Base-by-base conservation (phyloP, 2,797 vertebrate species). In the Parauchenoglanis ngamensis region DNA sequence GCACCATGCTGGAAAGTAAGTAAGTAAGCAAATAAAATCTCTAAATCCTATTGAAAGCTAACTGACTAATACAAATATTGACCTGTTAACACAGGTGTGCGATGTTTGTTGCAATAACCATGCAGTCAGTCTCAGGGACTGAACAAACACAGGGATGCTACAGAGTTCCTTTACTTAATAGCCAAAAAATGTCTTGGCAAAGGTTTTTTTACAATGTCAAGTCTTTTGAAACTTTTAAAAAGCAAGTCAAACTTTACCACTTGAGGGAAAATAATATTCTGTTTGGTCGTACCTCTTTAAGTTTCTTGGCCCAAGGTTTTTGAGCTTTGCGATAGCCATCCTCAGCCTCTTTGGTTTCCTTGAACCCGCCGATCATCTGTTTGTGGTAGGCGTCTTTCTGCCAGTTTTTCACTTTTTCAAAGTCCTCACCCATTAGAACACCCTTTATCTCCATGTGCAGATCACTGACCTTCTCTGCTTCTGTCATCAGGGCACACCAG, bases 241-340 rank as follows among this genome's bases (percentile, higher is more conserved):
- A 6, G 28, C 31, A 57, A 46, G 57, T 49, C 40, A 63, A 57
- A 49, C 46, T 35, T 28, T 68, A 25, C 25, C 44, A 79, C 21
- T 12, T 68, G 17, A 4, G 31, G 75, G 25, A 21, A 79, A 80
- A 82, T 13, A 10, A 28, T 1, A 63, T 46, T 61, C 13, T 46
- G 63, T 4, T 1, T n/a, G 10, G 44, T 44, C 8, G 8, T 91
- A 98, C 98, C 97, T 99, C 98, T 95, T 99, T 99, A 83, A 99
- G 96, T 91, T 98, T 99, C 95, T 99, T 99, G 84, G 97, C 97
- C 98, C 98, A 99, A 84, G 98, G 98, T 93, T 99, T 99, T 94
- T 99, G 98, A 12, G 98, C 98, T 94, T 99, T 99, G 91, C 98
- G 97, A 93, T 98, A 99, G 87, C 98, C 96, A 12, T 99, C 98